Evolutionary conservation across 37 sponge, comb jelly and placozoan species (phyloP), one percentile per base, ranked within the genome.

Genomic region (Aphrocallistes beatrix): DNA sequence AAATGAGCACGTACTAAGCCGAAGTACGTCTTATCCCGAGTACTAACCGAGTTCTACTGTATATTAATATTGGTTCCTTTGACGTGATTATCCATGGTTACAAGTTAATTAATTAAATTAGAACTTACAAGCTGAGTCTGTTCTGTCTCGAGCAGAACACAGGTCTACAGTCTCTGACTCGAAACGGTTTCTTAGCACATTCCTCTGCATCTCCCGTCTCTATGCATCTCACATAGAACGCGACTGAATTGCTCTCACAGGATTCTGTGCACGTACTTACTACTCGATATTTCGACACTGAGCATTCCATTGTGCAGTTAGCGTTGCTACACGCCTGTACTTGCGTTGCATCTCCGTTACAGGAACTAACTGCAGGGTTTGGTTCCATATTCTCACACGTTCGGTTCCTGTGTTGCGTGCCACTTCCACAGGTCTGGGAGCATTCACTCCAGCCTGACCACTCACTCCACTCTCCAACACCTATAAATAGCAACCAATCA

Each of bases 371-470:
- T 32, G 6, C 34, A 32, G 1, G 1, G 34, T 30, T 60, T 60
- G 75, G 75, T 60, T 60, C 75, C 75, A 13, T 1, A 60, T 60
- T 60, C 28, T 60, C 75, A 60, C 75, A 60, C 25, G 17, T 60
- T 60, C 75, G 10, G 75, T 21, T 13, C 8, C 75, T 19, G 10
- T 19, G 10, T 13, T 60, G 75, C n/a, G 10, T 30, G 10, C 34
- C 75, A 6, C 17, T 47, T 36, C 38, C 38, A 82, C 83, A 82
- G 3, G 39, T 25, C 3, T 28, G 37, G 10, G 38, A 9, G 25
- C 83, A 82, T 38, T 37, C 39, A 34, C 37, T 19, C 83, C 83
- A 82, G n/a, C 30, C 83, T 34, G 19, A 3, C 83, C 83, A 82
- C 25, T 37, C 83, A 10, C 39, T 38, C 83, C 83, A 82, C 8